phyloP scores from a whole-genome alignment of 2,113 vertebrate genomes.

The Oncorhynchus gorbuscha region DNA sequence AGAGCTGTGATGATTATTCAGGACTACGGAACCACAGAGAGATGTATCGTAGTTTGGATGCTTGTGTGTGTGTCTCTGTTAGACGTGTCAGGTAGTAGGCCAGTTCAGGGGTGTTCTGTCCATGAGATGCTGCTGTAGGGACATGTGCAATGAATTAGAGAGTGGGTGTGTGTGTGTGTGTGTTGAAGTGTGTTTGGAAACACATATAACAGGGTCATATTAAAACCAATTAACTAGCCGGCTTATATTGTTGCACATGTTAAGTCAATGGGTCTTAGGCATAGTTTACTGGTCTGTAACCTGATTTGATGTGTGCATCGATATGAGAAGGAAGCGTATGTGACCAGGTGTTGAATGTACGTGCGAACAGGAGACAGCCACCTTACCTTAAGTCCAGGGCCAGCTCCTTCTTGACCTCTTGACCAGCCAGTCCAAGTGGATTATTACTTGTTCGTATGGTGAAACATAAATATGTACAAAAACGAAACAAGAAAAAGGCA shows the following conservation, averaged over 20 bases:
- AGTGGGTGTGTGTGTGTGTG: constrained; percentile 7
- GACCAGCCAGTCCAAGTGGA: too few relatives aligned
- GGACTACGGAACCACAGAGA: background rate
- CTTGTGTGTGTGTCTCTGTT: background rate
- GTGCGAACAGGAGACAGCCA: too few relatives aligned
- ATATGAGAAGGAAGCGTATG: too few relatives aligned
- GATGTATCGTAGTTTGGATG: background rate
- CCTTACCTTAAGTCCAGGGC: background rate
- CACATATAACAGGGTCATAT: constrained; percentile 33
- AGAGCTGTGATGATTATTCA: background rate
- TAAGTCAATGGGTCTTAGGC: too few relatives aligned
- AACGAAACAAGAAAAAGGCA: too few relatives aligned
- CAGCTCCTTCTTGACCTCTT: background rate
- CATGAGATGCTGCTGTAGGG: background rate
- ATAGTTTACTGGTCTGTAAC: too few relatives aligned
- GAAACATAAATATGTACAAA: too few relatives aligned
- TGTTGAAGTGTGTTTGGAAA: constrained; percentile 37
- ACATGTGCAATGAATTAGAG: background rate
- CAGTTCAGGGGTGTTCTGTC: background rate
- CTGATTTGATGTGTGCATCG: too few relatives aligned
- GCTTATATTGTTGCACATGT: too few relatives aligned
- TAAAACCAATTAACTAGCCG: too few relatives aligned
- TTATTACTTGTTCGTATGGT: background rate
- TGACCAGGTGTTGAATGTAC: background rate
- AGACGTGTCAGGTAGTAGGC: background rate